Conservation (phyloP, 2,888 invertebrate genomes). For the Lasioglossum calceatum region DNA sequence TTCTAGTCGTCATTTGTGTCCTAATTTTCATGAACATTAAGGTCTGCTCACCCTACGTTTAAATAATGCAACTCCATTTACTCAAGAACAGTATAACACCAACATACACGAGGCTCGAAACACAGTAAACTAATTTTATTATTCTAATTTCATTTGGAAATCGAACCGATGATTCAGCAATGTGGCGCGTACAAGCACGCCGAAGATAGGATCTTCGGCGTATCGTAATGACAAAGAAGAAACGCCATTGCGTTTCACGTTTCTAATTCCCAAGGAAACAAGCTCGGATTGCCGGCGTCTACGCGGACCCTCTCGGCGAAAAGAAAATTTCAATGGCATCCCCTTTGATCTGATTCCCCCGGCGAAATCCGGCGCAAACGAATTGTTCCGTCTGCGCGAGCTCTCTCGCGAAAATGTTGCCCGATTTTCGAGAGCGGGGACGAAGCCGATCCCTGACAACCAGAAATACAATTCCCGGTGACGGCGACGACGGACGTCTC, state of each 20-base stretch:
- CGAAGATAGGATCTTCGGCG: neutral
- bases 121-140: neutral
- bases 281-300: neutral
- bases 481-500: neutral
- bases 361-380: slow-evolving; percentile 18
- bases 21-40: too few species aligned
- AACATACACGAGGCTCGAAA: neutral
- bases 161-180: neutral
- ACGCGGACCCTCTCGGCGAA: slow-evolving; percentile 3
- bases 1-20: too few species aligned
- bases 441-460: neutral
- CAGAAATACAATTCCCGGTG: neutral
- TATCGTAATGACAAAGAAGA: neutral
- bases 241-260: neutral
- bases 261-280: neutral
- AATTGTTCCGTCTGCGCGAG: slow-evolving; percentile 8
- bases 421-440: neutral
- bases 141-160: neutral
- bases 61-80: neutral
- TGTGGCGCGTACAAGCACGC: neutral
- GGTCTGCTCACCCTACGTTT: neutral
- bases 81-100: neutral
- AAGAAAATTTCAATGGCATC: slow-evolving; percentile 17
- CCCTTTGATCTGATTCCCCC: slow-evolving; percentile 9
- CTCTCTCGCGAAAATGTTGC: neutral